phyloP scores from a whole-genome alignment of 2,888 invertebrate species.

The Eristalis tenax region DNA sequence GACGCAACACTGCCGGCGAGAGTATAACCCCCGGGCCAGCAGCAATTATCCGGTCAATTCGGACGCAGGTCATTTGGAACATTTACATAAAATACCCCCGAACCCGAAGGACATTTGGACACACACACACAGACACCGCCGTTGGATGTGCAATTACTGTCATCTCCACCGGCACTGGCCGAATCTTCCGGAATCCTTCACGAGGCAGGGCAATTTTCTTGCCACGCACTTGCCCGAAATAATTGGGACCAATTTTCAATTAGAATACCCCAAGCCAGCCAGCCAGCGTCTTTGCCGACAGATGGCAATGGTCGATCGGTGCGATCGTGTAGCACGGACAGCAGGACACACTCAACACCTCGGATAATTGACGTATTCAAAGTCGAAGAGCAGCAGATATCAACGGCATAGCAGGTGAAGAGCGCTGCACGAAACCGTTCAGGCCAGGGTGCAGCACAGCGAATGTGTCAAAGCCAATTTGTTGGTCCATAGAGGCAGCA shows the following conservation, averaged over 20 bases:
- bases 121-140: background rate
- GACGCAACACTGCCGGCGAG: constrained; percentile 21
- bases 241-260: constrained; percentile 66
- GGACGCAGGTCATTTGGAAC: constrained; percentile 24
- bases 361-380: constrained; percentile 51
- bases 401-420: constrained; percentile 54
- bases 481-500: constrained; percentile 51
- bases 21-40: constrained; percentile 11
- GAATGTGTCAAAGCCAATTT: constrained; percentile 71
- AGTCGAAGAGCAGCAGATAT: constrained; percentile 9
- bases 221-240: constrained; percentile 54
- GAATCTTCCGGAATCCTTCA: background rate
- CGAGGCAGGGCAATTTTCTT: constrained; percentile 37
- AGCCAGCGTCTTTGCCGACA: constrained; percentile 5
- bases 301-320: constrained; percentile 29
- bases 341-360: constrained; percentile 44
- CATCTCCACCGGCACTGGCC: background rate
- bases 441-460: constrained; percentile 22
- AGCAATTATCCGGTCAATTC: constrained; percentile 42
- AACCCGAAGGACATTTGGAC: background rate
- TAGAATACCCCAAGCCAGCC: constrained; percentile 6
- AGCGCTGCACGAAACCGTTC: constrained; percentile 36
- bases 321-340: constrained; percentile 9
- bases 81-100: constrained; percentile 45
- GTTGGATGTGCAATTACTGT: constrained; percentile 42